Base-by-base conservation (phyloP, 2,113 vertebrate species). In the Polypterus bichir region DNA sequence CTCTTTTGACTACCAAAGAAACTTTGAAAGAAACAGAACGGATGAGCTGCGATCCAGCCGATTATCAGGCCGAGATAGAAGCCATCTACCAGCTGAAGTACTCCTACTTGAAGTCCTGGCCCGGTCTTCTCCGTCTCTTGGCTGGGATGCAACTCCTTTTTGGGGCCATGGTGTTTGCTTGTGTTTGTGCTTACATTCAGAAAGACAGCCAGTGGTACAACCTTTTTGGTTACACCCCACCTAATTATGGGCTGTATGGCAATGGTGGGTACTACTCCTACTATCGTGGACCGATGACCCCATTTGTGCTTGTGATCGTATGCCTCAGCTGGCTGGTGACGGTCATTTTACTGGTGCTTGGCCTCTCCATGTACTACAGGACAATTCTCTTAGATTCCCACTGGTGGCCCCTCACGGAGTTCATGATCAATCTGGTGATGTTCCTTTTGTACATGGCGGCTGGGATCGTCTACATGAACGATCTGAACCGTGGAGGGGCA, bases 361-460 rank as follows among this genome's bases (percentile, higher is more conserved):
- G 88, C 4, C 59, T 86, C 59, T 86, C 88, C 0, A 77, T 82
- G 79, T 85, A 86, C 71, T 88, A 89, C 59, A 73, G 77, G 59
- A 78, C 81, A 44, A 82, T 88, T 61, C 85, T 89, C 47, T 80
- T 89, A 0, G 69, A 82, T 61, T 72, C 88, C 2, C 60, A 75
- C 64, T 91, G 89, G 89, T 90, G 89, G 87, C 88, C 86, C 0
- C 73, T 87, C 47, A 79, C 86, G 0, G 87, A 91, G 67, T 81
- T 79, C 3, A 67, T 74, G 49, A 76, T 86, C 61, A 88, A 89
- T 9, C 6, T 83, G 44, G 68, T 71, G 1, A 46, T 88, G 68
- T 88, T 81, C 53, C 66, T 90, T n/a, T 65, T 90, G 46, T 87
- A 84, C 73, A 81, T 91, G 86, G 76, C 85, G 0, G 82, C 78